Evolutionary conservation across 2,888 invertebrate genomes (phyloP).

Genomic region (Plagiodera versicolora): DNA sequence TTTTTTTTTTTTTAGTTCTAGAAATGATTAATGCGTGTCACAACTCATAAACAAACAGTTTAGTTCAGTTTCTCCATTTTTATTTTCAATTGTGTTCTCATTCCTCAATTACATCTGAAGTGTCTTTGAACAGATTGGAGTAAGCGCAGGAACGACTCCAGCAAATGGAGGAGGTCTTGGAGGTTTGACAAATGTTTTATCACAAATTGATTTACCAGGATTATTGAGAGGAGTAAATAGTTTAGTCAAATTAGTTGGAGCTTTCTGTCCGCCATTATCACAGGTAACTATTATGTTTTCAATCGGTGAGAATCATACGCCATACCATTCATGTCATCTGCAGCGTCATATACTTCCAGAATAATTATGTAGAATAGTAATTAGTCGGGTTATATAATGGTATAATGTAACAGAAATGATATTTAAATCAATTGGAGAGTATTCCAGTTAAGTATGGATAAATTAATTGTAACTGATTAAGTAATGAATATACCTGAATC

Average conservation of each 20-base stretch:
- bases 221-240: slow-evolving; percentile 48
- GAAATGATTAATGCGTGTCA: too few species aligned
- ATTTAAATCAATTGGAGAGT: too few species aligned
- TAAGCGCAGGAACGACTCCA: slow-evolving; percentile 20
- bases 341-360: neutral
- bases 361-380: neutral
- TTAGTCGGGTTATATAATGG: too few species aligned
- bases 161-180: slow-evolving; percentile 34
- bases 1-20: too few species aligned
- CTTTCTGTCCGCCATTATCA: slow-evolving; percentile 51
- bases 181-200: slow-evolving; percentile 44
- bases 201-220: slow-evolving; percentile 47
- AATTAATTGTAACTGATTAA: too few species aligned
- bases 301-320: neutral
- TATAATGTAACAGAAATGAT: too few species aligned
- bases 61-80: too few species aligned
- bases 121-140: slow-evolving; percentile 29
- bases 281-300: slow-evolving; percentile 47
- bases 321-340: too few species aligned
- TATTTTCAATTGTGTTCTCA: too few species aligned
- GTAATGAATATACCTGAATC: too few species aligned
- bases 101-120: neutral
- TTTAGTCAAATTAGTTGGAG: slow-evolving; percentile 50
- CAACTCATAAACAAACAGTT: too few species aligned
- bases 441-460: too few species aligned